Percentiles rank a stretch among this genome's conserved stretches.
Evolutionary conservation across 2,888 invertebrate species (phyloP).

Genomic region (Sarcophaga rosellei): DNA sequence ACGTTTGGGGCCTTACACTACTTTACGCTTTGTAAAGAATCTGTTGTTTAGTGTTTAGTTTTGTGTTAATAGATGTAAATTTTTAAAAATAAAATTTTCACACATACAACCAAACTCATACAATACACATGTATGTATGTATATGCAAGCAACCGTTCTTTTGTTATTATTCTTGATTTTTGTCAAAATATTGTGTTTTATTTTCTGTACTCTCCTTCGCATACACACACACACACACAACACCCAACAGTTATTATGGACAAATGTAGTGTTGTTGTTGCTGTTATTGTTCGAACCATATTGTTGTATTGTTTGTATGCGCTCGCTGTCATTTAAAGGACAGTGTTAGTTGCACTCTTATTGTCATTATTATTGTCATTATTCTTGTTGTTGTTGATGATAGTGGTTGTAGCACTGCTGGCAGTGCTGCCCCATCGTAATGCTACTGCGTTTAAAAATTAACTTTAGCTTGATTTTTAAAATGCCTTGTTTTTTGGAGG

Average conservation of each 20-base stretch:
- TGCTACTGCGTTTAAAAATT: slow-evolving; percentile 52
- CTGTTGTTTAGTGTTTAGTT: no score
- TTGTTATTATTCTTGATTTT: no score
- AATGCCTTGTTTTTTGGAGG: slow-evolving; percentile 29
- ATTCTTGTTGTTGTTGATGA: background rate
- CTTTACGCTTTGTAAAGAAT: no score
- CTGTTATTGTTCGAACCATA: slow-evolving; percentile 20
- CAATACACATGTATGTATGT: no score
- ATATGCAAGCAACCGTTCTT: no score
- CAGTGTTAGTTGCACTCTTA: slow-evolving; percentile 62
- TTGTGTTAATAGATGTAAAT: no score
- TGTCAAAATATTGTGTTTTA: background rate
- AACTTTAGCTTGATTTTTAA: slow-evolving; percentile 66
- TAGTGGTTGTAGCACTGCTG: slow-evolving; percentile 20
- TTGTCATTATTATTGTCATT: slow-evolving; percentile 45
- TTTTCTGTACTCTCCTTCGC: background rate
- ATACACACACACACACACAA: background rate
- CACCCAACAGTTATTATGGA: background rate
- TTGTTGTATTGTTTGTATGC: slow-evolving; percentile 41
- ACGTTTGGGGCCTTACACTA: no score
- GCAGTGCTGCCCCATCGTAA: background rate
- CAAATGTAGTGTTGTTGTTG: background rate
- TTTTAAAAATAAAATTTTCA: no score
- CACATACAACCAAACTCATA: no score
- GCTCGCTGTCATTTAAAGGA: slow-evolving; percentile 60